These are phyloP conservation scores for Philereme vetulata DNA, from an alignment of 2,888 invertebrate species.

Conservation along the genomic window DNA sequence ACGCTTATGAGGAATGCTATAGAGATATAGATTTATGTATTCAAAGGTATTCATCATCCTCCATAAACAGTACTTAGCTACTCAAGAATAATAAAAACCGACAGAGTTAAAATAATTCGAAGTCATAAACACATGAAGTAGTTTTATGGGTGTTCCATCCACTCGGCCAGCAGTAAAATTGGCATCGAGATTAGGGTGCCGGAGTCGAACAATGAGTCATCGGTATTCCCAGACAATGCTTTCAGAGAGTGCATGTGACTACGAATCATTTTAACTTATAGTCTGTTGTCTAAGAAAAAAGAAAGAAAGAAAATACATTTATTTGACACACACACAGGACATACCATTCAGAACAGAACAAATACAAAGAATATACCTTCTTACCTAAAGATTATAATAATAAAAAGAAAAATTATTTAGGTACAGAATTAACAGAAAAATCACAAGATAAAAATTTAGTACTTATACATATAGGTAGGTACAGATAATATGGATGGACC, in stretches of 20 bases:
- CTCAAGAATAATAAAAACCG: constrained; percentile 45
- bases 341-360: too few species aligned
- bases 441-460: too few species aligned
- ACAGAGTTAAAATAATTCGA: constrained; percentile 50
- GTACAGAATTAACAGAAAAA: too few species aligned
- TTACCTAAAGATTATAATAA: too few species aligned
- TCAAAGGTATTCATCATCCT: constrained; percentile 32
- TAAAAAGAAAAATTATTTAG: too few species aligned
- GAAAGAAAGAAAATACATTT: too few species aligned
- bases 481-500: too few species aligned
- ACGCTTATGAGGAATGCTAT: not conserved
- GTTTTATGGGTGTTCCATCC: constrained; percentile 62
- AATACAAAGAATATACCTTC: too few species aligned
- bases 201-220: constrained; percentile 54
- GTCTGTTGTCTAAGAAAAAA: constrained; percentile 2
- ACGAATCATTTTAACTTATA: constrained; percentile 3
- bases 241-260: constrained; percentile 11
- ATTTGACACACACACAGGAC: too few species aligned
- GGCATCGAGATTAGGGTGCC: constrained; percentile 58
- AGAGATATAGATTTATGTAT: constrained; percentile 6
- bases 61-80: constrained; percentile 31
- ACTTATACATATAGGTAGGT: too few species aligned
- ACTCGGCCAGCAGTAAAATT: constrained; percentile 63
- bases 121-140: constrained; percentile 57
- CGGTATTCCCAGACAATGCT: constrained; percentile 36